Evolutionary conservation across 1,140 invertebrate species (phyloP), one percentile per base, ranked within the genome.

Genomic region (Papilio dardanus): DNA sequence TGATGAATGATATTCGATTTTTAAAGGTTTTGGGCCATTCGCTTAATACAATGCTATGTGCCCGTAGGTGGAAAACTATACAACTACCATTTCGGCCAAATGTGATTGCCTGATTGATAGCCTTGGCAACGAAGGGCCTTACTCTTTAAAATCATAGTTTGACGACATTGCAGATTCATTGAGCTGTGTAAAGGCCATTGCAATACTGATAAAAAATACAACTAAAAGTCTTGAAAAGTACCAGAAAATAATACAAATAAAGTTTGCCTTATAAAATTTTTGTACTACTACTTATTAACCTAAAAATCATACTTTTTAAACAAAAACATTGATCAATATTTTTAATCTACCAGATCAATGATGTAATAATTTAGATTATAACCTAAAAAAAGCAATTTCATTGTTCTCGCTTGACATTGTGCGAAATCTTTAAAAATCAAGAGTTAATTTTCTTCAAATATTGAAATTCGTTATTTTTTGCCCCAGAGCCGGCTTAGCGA

Each of bases 371-470:
- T n/a, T 42, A 3, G 7, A 3, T 16, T 1, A 19, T 6, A 46
- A 46, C 8, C 12, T 10, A 46, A 46, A 28, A 62, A 28, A 12
- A 28, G 14, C 10, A 28, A 12, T 28, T 58, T 62, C 24, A 62
- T 62, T 30, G 54, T 62, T 30, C 10, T 28, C 21, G 21, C 8
- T 1, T 21, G 10, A 24, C 3, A 12, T 30, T 28, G 54, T 62
- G 50, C 21, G 21, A 58, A 58, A 58, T 58, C 50, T 58, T 58
- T 28, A 14, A 28, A 24, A 40, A 24, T 33, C 67, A 69, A 69
- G n/a, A 35, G 33, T 35, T 40, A 69, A 40, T 69, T 40, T n/a
- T 24, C n/a, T 24, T 33, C 19, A 35, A 69, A 69, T 69, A 69
- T 42, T 69, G 35, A 37, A 69, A 42, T 40, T 35, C 4, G 35